Conservation (phyloP, 2,888 invertebrate species). For the Adela reaumurella region DNA sequence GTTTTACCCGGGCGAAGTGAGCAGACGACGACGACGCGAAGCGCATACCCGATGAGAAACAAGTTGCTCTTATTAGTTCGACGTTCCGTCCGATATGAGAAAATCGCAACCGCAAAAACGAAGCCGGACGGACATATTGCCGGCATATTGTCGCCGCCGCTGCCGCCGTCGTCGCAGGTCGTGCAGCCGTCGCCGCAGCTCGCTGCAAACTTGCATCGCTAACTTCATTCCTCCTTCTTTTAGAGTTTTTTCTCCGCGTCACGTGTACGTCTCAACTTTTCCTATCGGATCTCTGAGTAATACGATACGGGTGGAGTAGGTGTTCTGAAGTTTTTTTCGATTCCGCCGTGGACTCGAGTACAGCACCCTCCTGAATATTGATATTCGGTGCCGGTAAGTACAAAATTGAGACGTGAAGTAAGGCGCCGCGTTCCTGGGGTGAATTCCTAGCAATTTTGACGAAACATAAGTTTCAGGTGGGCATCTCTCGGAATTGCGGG, state of each 20-base stretch:
- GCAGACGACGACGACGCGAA: conserved; percentile 29
- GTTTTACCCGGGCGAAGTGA: conserved; percentile 21
- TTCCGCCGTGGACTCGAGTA: neutral
- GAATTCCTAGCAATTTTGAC: too few relatives aligned
- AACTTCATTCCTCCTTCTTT: conserved; percentile 29
- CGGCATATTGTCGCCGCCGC: conserved; percentile 45
- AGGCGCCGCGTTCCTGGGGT: too few relatives aligned
- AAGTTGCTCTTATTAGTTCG: conserved; percentile 52
- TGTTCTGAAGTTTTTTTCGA: neutral
- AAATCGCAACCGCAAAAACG: conserved; percentile 45
- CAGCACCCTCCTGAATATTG: neutral
- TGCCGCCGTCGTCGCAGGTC: conserved; percentile 16
- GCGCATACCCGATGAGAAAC: conserved; percentile 46
- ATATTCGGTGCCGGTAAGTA: neutral
- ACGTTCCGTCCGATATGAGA: conserved; percentile 39
- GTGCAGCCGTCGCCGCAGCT: neutral
- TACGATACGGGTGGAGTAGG: too few relatives aligned
- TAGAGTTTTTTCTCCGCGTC: conserved; percentile 6
- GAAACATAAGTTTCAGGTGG: neutral
- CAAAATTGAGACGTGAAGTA: neutral
- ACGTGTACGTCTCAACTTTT: neutral
- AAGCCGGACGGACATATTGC: conserved; percentile 40
- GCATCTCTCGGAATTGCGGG: neutral
- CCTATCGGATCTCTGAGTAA: neutral
- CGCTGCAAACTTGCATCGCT: conserved; percentile 41